Evolutionary conservation across 2,888 invertebrate species (phyloP), one percentile per base, ranked within the genome.

Genomic region (Sesamia inferens): DNA sequence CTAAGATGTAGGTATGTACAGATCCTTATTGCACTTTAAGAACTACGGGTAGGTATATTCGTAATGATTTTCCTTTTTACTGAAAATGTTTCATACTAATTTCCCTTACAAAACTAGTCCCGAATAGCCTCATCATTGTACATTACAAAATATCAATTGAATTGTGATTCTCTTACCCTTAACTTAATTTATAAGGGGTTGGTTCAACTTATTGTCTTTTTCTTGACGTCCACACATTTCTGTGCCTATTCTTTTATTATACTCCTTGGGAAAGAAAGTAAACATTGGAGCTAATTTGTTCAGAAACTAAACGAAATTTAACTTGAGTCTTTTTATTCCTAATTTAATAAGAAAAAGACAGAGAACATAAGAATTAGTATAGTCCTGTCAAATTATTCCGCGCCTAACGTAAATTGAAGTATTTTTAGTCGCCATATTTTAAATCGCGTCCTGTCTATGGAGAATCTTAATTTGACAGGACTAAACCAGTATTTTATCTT

Each of bases 21-120:
- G 22, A 31, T 31, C 31, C 24, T 13, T 59, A 54, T 13, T 71
- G 16, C 31, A 54, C 58, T 47, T n/a, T 62, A 31, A 5, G 6
- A 16, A 0, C 47, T 47, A 7, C 11, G n/a, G n/a, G n/a, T 1
- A 31, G 13, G 7, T 68, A 48, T 22, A 22, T 13, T 64, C 14
- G 5, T 64, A 11, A n/a, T 22, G 14, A 19, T 57, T 10, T 31
- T 24, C 10, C 0, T 44, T 16, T 31, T 16, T 11, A 57, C 47
- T 0, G 0, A 16, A 13, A 0, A 8, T 3, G 22, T 24, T 16
- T 24, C 11, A 11, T 14, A 3, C 16, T 24, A 0, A 14, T 13
- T 47, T 39, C 10, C 0, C 3, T 11, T 24, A 0, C 0, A 13
- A 58, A 0, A n/a, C 19, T 19, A 42, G 48, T n/a, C 5, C 7